Base-by-base conservation (phyloP, 2,797 vertebrate genomes). In the Microchirus variegatus region DNA sequence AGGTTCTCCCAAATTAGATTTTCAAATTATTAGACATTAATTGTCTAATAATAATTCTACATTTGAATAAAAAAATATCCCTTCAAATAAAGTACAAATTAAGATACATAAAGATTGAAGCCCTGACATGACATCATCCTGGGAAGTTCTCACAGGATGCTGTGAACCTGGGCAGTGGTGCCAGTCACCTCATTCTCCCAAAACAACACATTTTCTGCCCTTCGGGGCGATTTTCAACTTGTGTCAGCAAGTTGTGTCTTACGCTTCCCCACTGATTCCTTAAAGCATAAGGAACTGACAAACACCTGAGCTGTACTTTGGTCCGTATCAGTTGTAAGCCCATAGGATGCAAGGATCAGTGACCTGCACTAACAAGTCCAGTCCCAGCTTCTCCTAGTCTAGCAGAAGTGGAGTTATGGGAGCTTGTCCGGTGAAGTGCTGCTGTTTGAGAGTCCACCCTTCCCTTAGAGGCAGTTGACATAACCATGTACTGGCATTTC, bases 281-380 rank as follows among this genome's bases (percentile, higher is more conserved):
- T 76, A 70, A 59, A 63, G 41, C 36, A 67, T 53, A 36, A 63
- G 67, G 35, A 73, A 60, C 60, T 45, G 77, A 66, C 66, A 77
- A 65, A 67, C 22, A 77, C 37, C 62, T 37, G 18, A 67, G 35
- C 59, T 64, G 35, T 3, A 60, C 59, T 81, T 65, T 63, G 63
- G 67, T 72, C 62, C 65, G 40, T 18, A 58, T 19, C 37, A 62
- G 51, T 66, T 51, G 16, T 53, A 64, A 78, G 37, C 75, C 79
- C 69, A 63, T 48, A 72, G 73, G 82, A 72, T 56, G 26, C 47
- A 19, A 45, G 59, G 75, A 75, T 86, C 68, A 74, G 61, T 46
- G 72, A 82, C 81, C 60, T 74, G 63, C 56, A 63, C 77, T 79
- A 84, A 84, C 68, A 81, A 81, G 70, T 63, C 58, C 66, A 55